Percentiles rank a stretch among this genome's conserved stretches.
phyloP scores from a whole-genome alignment of 2,888 invertebrate species.

The Neoitamus cyanurus region DNA sequence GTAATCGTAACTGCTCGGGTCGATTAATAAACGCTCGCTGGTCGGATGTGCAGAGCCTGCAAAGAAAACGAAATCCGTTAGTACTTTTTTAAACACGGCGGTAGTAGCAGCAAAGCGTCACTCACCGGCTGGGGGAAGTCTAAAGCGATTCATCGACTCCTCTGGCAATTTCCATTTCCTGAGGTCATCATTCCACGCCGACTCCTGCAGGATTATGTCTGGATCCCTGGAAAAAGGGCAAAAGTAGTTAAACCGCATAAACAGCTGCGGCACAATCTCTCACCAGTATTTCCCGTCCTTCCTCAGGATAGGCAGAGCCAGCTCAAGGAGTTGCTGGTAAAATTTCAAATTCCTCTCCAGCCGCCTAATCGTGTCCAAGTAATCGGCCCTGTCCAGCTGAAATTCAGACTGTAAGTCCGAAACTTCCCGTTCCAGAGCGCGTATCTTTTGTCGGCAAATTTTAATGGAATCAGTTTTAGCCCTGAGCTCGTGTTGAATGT shows the following conservation, averaged over 20 bases:
- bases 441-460: slow-evolving; percentile 74
- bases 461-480: slow-evolving; percentile 76
- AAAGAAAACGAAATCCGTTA: too few relatives aligned
- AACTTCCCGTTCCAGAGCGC: slow-evolving; percentile 77
- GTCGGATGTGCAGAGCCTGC: neutral
- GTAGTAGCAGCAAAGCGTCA: too few relatives aligned
- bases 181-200: slow-evolving; percentile 80
- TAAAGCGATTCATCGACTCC: slow-evolving; percentile 72
- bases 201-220: slow-evolving; percentile 75
- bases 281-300: slow-evolving; percentile 80
- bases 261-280: too few relatives aligned
- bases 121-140: slow-evolving; percentile 75
- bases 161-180: slow-evolving; percentile 79
- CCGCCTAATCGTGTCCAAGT: slow-evolving; percentile 81
- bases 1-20: neutral
- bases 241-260: too few relatives aligned
- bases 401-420: slow-evolving; percentile 83
- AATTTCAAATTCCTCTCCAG: slow-evolving; percentile 78
- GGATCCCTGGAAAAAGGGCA: slow-evolving; percentile 71
- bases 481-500: slow-evolving; percentile 81
- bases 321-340: slow-evolving; percentile 73
- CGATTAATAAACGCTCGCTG: neutral
- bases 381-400: slow-evolving; percentile 83
- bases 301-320: slow-evolving; percentile 75
- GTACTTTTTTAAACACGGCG: too few relatives aligned